A percentile compares a stretch with the other conserved stretches of the same genome.
phyloP scores from a whole-genome alignment of 2,888 invertebrate genomes.

The Drosophila koepferae region DNA sequence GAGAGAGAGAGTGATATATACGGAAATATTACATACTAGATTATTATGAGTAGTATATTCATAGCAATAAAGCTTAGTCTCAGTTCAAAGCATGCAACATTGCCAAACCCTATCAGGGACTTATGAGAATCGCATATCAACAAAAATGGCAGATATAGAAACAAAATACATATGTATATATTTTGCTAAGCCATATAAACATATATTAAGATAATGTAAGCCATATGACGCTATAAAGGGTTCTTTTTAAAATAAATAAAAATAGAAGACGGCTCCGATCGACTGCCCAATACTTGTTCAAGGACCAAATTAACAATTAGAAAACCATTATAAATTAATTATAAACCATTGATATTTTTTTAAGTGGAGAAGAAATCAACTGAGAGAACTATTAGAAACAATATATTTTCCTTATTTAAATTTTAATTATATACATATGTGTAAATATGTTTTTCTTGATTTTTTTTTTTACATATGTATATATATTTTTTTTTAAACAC shows the following conservation, averaged over 20 bases:
- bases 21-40: neutral
- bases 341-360: neutral
- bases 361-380: neutral
- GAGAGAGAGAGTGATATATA: neutral
- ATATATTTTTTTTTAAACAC: too few relatives aligned
- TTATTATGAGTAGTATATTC: neutral
- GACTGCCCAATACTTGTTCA: neutral
- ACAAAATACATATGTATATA: too few relatives aligned
- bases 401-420: too few relatives aligned
- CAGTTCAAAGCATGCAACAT: neutral
- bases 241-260: neutral
- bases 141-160: too few relatives aligned
- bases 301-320: neutral
- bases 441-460: too few relatives aligned
- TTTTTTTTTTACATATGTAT: too few relatives aligned
- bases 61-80: neutral
- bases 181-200: neutral
- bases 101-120: neutral
- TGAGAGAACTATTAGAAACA: too few relatives aligned
- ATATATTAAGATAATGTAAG: neutral
- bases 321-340: too few relatives aligned
- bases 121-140: too few relatives aligned
- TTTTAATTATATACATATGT: too few relatives aligned
- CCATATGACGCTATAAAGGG: neutral
- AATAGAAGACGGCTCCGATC: neutral